A percentile compares a stretch with the other conserved stretches of the same genome.
phyloP scores from a whole-genome alignment of 2,888 invertebrate genomes.

The Cantharis rufa region DNA sequence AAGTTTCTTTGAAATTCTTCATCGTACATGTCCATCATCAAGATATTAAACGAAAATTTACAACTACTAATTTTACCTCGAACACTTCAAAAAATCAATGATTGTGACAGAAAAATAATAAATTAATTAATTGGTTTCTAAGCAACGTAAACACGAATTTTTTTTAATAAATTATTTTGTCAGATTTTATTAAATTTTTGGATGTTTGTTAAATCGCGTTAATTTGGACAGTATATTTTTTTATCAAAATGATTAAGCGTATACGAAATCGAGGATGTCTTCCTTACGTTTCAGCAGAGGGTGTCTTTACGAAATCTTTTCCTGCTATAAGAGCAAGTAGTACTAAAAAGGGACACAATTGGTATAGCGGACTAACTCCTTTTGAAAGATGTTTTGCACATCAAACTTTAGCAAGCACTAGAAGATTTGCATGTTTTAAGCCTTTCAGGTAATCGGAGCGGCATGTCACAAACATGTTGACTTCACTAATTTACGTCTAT shows the following conservation, averaged over 20 bases:
- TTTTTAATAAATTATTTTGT: not conserved
- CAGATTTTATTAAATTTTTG: not conserved
- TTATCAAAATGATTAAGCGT: slow-evolving; percentile 15
- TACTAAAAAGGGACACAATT: slow-evolving; percentile 43
- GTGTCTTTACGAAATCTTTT: slow-evolving; percentile 53
- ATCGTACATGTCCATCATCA: slow-evolving; percentile 52
- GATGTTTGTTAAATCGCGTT: not conserved
- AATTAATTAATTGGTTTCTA: slow-evolving; percentile 31
- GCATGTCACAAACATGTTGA: not conserved
- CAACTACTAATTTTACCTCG: not conserved
- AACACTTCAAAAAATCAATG: slow-evolving; percentile 25
- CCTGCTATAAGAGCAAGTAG: slow-evolving; percentile 37
- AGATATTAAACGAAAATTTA: slow-evolving; percentile 16
- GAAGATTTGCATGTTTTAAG: slow-evolving; percentile 56
- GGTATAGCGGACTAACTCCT: slow-evolving; percentile 52
- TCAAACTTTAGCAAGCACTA: slow-evolving; percentile 60
- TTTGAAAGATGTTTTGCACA: slow-evolving; percentile 58
- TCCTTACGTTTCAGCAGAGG: slow-evolving; percentile 57
- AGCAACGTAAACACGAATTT: slow-evolving; percentile 23
- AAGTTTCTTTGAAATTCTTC: slow-evolving; percentile 59
- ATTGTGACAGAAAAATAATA: slow-evolving; percentile 21
- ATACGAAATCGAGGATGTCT: slow-evolving; percentile 49
- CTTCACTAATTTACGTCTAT: not conserved
- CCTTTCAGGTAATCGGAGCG: slow-evolving; percentile 39
- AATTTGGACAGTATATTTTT: not conserved